Evolutionary conservation across 2,888 invertebrate species (phyloP), one percentile per base, ranked within the genome.

Genomic region (Folsomia candida): DNA sequence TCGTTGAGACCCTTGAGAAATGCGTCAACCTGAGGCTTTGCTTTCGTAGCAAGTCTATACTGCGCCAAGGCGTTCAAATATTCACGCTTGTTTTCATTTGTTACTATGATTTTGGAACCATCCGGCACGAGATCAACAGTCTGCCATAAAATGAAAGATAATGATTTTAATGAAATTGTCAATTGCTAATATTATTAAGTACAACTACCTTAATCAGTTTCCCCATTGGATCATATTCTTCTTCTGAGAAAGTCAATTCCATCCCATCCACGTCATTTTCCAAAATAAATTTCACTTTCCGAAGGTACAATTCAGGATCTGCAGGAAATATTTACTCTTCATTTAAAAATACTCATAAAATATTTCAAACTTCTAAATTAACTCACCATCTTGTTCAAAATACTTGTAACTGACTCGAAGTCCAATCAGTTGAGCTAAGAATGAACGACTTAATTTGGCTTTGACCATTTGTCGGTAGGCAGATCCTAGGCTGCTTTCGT

Each of bases 371-470:
- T 11, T 47, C 47, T 18, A 47, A 11, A 47, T 47, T 47, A 47
- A 95, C 85, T 96, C 95, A 82, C n/a, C n/a, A n/a, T 97, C 96
- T 84, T 94, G 94, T 82, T 96, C 95, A 84, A 96, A 96, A 83
- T 96, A 93, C 91, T 93, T 94, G 82, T 94, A 95, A 83, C 94
- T 93, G 73, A 96, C 94, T 74, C 95, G 84, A 47, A 96, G 88
- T 22, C 96, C 97, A 81, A 96, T 96, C 76, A 97, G 88, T 86
- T 95, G 95, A 72, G 96, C 96, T 72, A 96, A 87, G 85, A 97
- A 97, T 54, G 94, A 94, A 69, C 96, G 86, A 54, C 94, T 91
- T 82, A 96, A 94, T 67, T 94, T 85, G 1, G 95, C 96, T 65
- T 94, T 89, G 74, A 97, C 94, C 74, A 94, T 85, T 84, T 95